These are phyloP conservation scores for Rhopalosiphum maidis DNA, from an alignment of 1,140 invertebrate species.

Conservation along the genomic window DNA sequence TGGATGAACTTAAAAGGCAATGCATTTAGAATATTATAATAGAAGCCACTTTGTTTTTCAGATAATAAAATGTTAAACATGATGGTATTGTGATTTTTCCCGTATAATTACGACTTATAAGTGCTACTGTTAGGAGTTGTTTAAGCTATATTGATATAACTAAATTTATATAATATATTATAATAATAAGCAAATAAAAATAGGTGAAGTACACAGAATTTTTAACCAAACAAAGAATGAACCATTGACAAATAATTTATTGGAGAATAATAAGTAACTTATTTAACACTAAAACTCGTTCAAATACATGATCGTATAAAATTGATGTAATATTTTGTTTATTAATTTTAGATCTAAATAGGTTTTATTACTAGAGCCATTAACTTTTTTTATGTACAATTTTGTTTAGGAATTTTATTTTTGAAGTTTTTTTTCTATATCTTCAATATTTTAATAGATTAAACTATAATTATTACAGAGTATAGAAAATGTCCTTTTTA, in stretches of 20 bases:
- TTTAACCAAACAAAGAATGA: neutral
- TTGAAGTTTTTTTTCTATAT: neutral
- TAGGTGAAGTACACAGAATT: neutral
- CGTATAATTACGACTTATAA: neutral
- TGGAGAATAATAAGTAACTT: neutral
- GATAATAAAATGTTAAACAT: neutral
- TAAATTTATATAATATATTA: neutral
- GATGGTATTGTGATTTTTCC: neutral
- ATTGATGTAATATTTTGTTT: neutral
- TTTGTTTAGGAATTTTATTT: neutral
- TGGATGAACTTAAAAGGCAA: neutral
- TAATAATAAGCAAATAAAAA: neutral
- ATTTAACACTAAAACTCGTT: neutral
- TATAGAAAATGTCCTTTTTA: neutral
- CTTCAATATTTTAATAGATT: neutral
- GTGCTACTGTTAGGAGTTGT: neutral
- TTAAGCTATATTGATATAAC: neutral
- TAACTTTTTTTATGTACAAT: neutral
- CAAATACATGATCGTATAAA: neutral
- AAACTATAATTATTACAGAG: neutral
- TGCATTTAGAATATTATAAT: slow-evolving; percentile 8
- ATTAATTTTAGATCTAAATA: neutral
- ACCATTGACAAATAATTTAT: neutral
- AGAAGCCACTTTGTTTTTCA: neutral
- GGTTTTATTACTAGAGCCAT: neutral